These are phyloP conservation scores for Botrylloides violaceus DNA, from an alignment of 23 tunicate species.

Conservation along the genomic window DNA sequence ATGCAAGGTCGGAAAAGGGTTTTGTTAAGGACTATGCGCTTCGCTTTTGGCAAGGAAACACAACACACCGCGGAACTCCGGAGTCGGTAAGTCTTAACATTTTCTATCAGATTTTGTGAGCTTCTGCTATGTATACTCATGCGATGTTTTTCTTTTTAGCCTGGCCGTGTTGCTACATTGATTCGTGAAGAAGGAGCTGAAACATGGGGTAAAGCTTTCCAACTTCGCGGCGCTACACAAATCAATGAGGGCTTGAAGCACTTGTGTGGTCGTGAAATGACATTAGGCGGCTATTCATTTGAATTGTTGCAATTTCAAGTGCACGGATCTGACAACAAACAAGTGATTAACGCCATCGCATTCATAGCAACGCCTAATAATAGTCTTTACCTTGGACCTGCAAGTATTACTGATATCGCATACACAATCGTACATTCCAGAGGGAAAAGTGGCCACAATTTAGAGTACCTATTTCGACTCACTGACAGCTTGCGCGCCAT, in stretches of 20 bases:
- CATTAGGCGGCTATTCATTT: conserved; percentile 39
- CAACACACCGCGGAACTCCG: conserved; percentile 52
- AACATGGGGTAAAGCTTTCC: conserved; percentile 59
- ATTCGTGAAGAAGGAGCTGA: conserved; percentile 20
- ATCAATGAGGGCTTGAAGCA: conserved; percentile 43
- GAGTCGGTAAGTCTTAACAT: conserved; percentile 41
- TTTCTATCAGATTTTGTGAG: neutral
- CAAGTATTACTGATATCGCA: conserved; percentile 23
- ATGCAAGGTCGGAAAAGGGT: conserved; percentile 23
- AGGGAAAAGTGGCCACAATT: conserved; percentile 54
- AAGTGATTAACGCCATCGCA: conserved; percentile 19
- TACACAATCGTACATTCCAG: conserved; percentile 35
- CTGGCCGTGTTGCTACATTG: conserved; percentile 40
- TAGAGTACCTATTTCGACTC: conserved; percentile 48
- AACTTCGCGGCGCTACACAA: conserved; percentile 37
- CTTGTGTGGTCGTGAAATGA: conserved; percentile 37
- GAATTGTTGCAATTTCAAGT: conserved; percentile 16
- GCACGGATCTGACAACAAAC: neutral
- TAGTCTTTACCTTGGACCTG: conserved; percentile 35
- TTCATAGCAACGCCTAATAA: conserved; percentile 39
- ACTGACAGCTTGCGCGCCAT: conserved; percentile 33
- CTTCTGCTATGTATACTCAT: neutral
- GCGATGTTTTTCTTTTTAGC: conserved; percentile 18
- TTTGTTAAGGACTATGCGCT: conserved; percentile 29
- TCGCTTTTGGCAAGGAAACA: conserved; percentile 69